phyloP scores from a whole-genome alignment of 2,888 invertebrate genomes.

The Hemistola chrysoprasaria region DNA sequence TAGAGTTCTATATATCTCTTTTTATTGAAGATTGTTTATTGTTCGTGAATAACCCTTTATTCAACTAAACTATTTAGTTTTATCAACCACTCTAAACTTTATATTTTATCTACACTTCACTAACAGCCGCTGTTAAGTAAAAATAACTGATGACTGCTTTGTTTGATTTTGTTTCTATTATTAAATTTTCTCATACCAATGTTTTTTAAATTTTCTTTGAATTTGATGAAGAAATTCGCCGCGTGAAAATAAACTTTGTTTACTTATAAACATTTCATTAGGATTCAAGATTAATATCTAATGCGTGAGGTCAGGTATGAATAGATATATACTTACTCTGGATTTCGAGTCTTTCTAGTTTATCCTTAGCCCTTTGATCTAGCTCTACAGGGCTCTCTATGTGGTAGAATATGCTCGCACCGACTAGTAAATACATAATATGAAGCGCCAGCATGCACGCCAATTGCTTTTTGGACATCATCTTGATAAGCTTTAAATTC shows the following conservation, averaged over 20 bases:
- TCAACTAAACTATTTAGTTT: too few relatives aligned
- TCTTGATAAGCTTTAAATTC: slow-evolving; percentile 72
- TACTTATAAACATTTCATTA: slow-evolving; percentile 7
- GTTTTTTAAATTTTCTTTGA: background rate
- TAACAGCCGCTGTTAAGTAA: too few relatives aligned
- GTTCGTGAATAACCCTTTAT: too few relatives aligned
- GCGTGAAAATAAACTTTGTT: slow-evolving; percentile 13
- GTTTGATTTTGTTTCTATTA: too few relatives aligned
- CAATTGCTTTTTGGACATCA: slow-evolving; percentile 92
- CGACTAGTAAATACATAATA: slow-evolving; percentile 89
- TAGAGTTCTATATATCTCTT: too few relatives aligned
- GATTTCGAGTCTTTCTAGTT: slow-evolving; percentile 85
- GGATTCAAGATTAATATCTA: slow-evolving; percentile 19
- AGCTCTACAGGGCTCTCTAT: slow-evolving; percentile 89
- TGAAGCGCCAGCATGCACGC: slow-evolving; percentile 88
- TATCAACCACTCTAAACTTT: too few relatives aligned
- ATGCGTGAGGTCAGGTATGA: slow-evolving; percentile 26
- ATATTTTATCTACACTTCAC: too few relatives aligned
- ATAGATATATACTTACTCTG: slow-evolving; percentile 82
- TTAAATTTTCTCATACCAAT: too few relatives aligned
- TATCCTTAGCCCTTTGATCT: slow-evolving; percentile 80
- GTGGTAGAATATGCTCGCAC: slow-evolving; percentile 92
- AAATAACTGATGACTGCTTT: too few relatives aligned
- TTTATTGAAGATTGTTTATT: too few relatives aligned
- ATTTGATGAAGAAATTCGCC: slow-evolving; percentile 6